Base-by-base conservation (phyloP, 2,888 invertebrate genomes). In the Drosophila mettleri region DNA sequence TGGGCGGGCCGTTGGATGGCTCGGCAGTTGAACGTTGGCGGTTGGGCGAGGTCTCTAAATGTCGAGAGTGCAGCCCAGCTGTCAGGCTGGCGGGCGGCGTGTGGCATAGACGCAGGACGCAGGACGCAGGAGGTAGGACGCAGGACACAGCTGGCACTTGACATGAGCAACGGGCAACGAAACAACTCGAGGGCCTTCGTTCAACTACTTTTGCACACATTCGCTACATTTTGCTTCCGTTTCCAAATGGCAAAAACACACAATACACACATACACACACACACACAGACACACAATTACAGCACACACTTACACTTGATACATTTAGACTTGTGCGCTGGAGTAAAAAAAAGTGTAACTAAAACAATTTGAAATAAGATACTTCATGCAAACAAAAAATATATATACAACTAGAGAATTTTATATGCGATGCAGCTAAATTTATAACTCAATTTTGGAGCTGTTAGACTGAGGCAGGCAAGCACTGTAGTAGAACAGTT, bases 131-230 rank as follows among this genome's bases (percentile, higher is more conserved):
- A 31, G 69, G 78, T 22, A 41, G 41, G 33, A 38, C 69, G 82
- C 34, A 49, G 49, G 34, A 49, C 34, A 73, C 88, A 86, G 88
- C 86, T 88, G 89, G 80, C 89, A 85, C 89, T 89, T 86, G 86
- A 89, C 88, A 80, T 85, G 89, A 85, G 82, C 84, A 80, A 84
- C 86, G 70, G 85, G 71, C 74, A 83, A 48, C 72, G 82, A 82
- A 82, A 85, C 83, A 86, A 76, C 86, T 86, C 74, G 82, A 87
- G 86, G 87, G 88, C 74, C 70, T 88, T 86, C 72, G 58, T 75
- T 77, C 73, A 81, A 81, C 85, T 81, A 70, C 66, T 66, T 73
- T 75, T 62, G 68, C 77, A 59, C 74, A 59, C 54, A 49, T 20
- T 67, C 27, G 48, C 67, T 62, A 60, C 72, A 72, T 72, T 80